Conservation (phyloP, 2,113 vertebrate species). For the Onychostoma macrolepis region DNA sequence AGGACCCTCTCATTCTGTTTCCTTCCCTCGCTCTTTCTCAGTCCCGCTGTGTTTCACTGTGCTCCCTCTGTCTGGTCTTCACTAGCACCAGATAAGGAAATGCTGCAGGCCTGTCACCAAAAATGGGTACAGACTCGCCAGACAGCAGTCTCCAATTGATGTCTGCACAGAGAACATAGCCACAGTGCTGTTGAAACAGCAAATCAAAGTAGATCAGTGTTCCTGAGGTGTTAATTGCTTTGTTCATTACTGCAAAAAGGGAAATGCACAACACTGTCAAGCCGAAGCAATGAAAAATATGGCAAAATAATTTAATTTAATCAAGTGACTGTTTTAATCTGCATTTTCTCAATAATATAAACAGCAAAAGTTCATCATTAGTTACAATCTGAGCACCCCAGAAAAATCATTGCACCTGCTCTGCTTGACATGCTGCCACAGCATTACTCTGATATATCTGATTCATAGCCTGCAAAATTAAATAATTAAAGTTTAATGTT, state of each 20-base stretch:
- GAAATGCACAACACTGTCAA: neutral
- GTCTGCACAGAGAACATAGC: constrained; percentile 39
- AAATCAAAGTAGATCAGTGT: constrained; percentile 44
- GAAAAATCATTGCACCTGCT: neutral
- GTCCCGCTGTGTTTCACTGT: constrained; percentile 23
- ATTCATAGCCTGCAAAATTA: neutral
- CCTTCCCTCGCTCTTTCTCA: neutral
- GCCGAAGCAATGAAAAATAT: neutral
- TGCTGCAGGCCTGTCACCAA: constrained; percentile 52
- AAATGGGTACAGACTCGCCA: constrained; percentile 51
- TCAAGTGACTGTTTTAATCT: neutral
- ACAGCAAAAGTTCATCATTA: neutral
- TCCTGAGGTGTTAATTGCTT: constrained; percentile 46
- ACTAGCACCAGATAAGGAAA: constrained; percentile 56
- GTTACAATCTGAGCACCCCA: neutral
- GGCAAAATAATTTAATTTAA: neutral
- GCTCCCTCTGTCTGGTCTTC: constrained; percentile 60
- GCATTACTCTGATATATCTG: neutral
- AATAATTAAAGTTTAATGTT: neutral
- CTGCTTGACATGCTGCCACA: neutral
- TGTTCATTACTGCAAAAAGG: constrained; percentile 39
- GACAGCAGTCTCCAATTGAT: neutral
- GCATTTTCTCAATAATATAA: neutral
- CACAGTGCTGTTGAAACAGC: constrained; percentile 41
- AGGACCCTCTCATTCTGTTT: constrained; percentile 34